Percentiles rank a stretch among this genome's conserved stretches.
phyloP scores from a whole-genome alignment of 2,888 invertebrate species.

The Drosophila prostipennis region DNA sequence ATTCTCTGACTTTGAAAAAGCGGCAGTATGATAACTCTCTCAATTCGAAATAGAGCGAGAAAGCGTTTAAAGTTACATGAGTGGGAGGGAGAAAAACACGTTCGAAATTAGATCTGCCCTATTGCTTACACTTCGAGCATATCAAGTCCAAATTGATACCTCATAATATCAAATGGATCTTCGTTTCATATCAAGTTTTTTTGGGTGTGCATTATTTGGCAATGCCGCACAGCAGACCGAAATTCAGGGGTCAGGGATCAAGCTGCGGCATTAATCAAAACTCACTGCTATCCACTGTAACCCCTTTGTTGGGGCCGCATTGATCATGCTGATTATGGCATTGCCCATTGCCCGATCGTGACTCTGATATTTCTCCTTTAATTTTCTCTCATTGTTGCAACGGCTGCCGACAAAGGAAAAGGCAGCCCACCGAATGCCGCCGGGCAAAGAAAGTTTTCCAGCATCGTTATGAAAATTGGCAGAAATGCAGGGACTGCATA shows the following conservation, averaged over 20 bases:
- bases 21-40: too few species aligned
- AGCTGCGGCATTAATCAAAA: conserved; percentile 65
- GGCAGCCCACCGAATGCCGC: conserved; percentile 25
- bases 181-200: too few species aligned
- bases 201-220: conserved; percentile 11
- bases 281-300: conserved; percentile 5
- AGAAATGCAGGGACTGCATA: conserved; percentile 25
- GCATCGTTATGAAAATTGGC: conserved; percentile 47
- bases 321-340: conserved; percentile 70
- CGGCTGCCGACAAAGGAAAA: conserved; percentile 38
- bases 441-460: conserved; percentile 66
- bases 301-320: conserved; percentile 54
- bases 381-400: conserved; percentile 64
- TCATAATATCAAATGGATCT: too few species aligned
- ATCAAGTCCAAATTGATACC: too few species aligned
- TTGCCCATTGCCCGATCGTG: conserved; percentile 61
- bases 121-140: too few species aligned
- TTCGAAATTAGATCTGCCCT: too few species aligned
- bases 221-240: conserved; percentile 35
- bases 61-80: too few species aligned
- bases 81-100: too few species aligned
- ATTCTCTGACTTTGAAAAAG: too few species aligned
- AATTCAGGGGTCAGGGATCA: conserved; percentile 63
- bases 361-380: conserved; percentile 72
- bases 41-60: too few species aligned